Conservation (phyloP, 2,888 invertebrate species). For the Calliphora vomitoria region DNA sequence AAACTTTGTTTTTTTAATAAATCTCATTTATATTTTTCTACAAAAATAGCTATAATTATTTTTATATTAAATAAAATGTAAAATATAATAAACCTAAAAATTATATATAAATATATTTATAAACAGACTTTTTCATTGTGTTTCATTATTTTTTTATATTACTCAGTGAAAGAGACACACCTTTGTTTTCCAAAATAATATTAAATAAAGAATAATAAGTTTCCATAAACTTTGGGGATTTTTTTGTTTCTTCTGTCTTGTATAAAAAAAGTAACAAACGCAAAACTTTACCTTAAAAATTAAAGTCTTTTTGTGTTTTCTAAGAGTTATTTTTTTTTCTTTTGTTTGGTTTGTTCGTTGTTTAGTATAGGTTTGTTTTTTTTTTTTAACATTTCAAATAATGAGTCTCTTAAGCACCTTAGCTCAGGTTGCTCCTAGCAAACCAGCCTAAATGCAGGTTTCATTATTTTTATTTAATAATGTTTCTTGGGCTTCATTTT, state of each 20-base stretch:
- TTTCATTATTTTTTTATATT: neutral
- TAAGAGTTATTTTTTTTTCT: neutral
- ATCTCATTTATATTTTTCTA: neutral
- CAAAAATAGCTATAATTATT: neutral
- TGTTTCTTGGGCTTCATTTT: constrained; percentile 79
- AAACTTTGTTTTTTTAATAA: neutral
- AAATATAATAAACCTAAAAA: constrained; percentile 4
- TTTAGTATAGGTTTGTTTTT: constrained; percentile 9
- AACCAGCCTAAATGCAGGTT: constrained; percentile 79
- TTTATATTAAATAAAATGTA: neutral
- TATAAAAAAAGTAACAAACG: neutral
- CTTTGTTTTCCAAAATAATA: neutral
- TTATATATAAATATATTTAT: constrained; percentile 8
- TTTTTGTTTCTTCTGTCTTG: neutral
- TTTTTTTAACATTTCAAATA: neutral
- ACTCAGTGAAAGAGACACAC: neutral
- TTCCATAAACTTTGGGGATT: neutral
- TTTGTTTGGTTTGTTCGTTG: constrained; percentile 43
- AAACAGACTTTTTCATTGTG: constrained; percentile 26
- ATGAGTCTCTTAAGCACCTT: neutral
- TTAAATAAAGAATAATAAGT: constrained; percentile 6
- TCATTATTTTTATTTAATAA: constrained; percentile 80
- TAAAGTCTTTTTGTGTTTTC: constrained; percentile 44
- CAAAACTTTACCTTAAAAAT: constrained; percentile 35
- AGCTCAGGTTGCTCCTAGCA: neutral